Conservation (phyloP, 2,113 vertebrate genomes). For the Ailuropoda melanoleuca region DNA sequence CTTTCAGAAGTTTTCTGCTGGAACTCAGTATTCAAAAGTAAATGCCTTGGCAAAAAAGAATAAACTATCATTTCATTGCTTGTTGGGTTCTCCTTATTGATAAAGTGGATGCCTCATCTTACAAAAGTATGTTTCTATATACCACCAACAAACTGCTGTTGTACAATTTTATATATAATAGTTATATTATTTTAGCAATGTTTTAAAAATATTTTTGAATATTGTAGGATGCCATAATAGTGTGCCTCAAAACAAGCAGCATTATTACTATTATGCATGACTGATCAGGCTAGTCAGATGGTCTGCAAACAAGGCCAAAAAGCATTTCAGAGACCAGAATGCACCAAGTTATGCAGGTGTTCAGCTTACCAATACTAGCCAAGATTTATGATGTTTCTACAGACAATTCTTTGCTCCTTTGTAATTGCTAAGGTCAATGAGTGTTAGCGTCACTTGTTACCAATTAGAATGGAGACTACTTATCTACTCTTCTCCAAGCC, state of each 20-base stretch:
- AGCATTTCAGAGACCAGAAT: not conserved
- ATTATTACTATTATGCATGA: not conserved
- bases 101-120: not conserved
- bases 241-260: not conserved
- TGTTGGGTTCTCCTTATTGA: not conserved
- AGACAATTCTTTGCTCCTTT: not conserved
- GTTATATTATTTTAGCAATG: not conserved
- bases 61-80: not conserved
- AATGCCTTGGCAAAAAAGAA: not conserved
- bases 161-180: not conserved
- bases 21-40: slow-evolving; percentile 1
- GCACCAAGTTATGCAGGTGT: not conserved
- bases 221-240: not conserved
- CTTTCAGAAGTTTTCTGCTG: not conserved
- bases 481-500: not conserved
- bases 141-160: not conserved
- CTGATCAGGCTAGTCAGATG: not conserved
- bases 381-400: not conserved
- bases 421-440: not conserved
- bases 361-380: not conserved
- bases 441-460: not conserved
- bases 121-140: not conserved
- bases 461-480: not conserved
- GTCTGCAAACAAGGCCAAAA: not conserved
- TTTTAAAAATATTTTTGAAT: not conserved